Conservation (phyloP, 2,113 vertebrate genomes). For the Phyllostomus discolor region DNA sequence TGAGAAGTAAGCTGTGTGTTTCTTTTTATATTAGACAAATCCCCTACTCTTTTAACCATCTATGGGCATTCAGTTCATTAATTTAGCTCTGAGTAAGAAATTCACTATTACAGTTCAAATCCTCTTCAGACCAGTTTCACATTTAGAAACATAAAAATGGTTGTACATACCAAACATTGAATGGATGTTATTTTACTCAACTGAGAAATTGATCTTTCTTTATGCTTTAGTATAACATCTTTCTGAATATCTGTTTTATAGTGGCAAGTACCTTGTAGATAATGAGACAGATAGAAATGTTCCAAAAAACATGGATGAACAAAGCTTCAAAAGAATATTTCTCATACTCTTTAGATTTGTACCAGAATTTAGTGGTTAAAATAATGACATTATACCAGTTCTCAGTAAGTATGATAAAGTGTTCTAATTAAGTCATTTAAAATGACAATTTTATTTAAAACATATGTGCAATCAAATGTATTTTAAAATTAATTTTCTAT, state of each 20-base stretch:
- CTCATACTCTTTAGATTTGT: background rate
- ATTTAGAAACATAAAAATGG: background rate
- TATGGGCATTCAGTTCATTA: background rate
- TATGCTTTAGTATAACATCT: background rate
- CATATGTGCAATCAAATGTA: conserved; percentile 76
- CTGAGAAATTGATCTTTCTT: background rate
- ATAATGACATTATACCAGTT: conserved; percentile 56
- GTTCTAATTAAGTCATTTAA: conserved; percentile 78
- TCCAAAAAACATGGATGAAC: background rate
- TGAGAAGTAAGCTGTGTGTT: background rate
- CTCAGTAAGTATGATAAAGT: conserved; percentile 76
- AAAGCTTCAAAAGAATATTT: conserved; percentile 38
- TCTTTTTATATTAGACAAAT: background rate
- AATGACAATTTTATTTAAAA: conserved; percentile 78
- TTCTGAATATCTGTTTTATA: conserved; percentile 11
- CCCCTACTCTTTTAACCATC: background rate
- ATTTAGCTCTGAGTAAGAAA: background rate
- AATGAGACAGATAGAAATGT: conserved; percentile 9
- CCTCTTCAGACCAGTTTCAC: background rate
- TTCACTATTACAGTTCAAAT: background rate
- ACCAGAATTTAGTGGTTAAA: conserved; percentile 44
- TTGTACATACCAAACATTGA: background rate
- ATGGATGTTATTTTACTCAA: background rate
- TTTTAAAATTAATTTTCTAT: conserved; percentile 76
- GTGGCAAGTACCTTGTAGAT: conserved; percentile 9